Conservation (phyloP, 2,797 vertebrate genomes). For the Clarias pachynema region DNA sequence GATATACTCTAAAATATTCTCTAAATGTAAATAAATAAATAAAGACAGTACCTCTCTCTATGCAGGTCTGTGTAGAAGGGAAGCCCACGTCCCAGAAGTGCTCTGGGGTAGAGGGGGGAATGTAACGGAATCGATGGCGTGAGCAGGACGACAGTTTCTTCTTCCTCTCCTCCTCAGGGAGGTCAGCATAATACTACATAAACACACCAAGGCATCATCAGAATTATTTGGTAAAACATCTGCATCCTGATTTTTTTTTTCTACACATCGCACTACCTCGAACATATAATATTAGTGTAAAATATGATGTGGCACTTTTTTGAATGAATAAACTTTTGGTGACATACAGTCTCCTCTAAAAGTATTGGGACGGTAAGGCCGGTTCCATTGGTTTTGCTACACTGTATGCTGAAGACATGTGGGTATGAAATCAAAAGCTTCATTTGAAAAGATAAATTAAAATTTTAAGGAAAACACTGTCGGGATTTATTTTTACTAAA, state of each 20-base stretch:
- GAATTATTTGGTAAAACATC: neutral
- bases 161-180: conserved; percentile 86
- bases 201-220: neutral
- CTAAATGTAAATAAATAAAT: neutral
- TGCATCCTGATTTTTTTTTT: neutral
- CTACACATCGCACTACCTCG: neutral
- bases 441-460: neutral
- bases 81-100: conserved; percentile 99
- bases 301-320: neutral
- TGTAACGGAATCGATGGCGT: conserved; percentile 88
- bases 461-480: neutral
- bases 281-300: neutral
- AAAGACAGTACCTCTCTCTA: conserved; percentile 83
- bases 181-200: conserved; percentile 88
- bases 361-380: neutral
- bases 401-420: neutral
- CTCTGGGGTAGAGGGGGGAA: conserved; percentile 91
- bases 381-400: neutral
- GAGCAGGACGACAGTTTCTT: conserved; percentile 91
- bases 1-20: neutral
- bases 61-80: conserved; percentile 93
- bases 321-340: neutral
- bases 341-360: neutral
- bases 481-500: no score
- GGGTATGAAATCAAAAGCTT: neutral